phyloP scores from a whole-genome alignment of 2,888 invertebrate species.

The Rutpela maculata region DNA sequence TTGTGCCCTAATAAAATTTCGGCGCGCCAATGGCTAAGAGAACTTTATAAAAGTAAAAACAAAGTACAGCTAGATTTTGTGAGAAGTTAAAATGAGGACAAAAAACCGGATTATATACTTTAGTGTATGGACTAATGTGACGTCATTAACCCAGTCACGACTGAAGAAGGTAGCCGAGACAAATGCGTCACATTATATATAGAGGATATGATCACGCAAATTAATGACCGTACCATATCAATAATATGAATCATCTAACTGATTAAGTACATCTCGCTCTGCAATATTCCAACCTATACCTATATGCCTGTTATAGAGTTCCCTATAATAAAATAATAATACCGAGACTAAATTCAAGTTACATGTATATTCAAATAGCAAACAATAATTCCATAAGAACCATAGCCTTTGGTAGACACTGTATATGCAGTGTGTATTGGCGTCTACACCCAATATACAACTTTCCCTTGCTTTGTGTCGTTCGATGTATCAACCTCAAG shows the following conservation, averaged over 20 bases:
- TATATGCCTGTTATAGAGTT: no score
- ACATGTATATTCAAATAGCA: no score
- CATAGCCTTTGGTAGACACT: no score
- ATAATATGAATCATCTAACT: background rate
- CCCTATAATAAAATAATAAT: no score
- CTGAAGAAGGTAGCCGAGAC: constrained; percentile 8
- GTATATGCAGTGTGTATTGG: no score
- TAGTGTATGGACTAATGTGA: background rate
- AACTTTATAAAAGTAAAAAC: background rate
- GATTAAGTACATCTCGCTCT: background rate
- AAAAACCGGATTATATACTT: background rate
- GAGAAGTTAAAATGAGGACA: constrained; percentile 1
- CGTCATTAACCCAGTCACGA: constrained; percentile 23
- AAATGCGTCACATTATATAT: constrained; percentile 26
- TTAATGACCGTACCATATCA: background rate
- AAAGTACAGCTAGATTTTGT: background rate
- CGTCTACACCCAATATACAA: no score
- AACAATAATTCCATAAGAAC: no score
- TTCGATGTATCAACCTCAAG: no score
- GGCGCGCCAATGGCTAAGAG: background rate
- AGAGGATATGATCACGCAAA: background rate
- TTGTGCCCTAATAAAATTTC: no score
- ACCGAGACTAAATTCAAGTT: no score
- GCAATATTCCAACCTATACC: background rate
- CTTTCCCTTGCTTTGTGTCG: no score